Evolutionary conservation across 2,113 vertebrate genomes (phyloP).

Genomic region (Leptodactylus fuscus): DNA sequence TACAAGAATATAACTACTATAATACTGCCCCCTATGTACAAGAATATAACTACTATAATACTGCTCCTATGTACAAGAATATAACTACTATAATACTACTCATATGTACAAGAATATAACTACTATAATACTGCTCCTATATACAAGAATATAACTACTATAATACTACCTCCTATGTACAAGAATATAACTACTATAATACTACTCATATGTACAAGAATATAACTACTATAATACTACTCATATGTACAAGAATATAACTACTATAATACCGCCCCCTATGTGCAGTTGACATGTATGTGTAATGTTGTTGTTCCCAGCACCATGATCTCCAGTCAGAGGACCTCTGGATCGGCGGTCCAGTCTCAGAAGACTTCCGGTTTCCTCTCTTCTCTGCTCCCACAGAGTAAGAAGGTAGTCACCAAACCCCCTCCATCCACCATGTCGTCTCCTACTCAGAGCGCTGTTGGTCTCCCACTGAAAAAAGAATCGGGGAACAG

Average conservation of each 20-base stretch:
- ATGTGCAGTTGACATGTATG: not conserved
- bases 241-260: not conserved
- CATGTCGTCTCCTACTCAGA: slow-evolving; percentile 78
- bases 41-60: too few species aligned
- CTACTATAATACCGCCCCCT: not conserved
- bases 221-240: too few species aligned
- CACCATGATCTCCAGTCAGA: slow-evolving; percentile 89
- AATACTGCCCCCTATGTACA: not conserved
- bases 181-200: too few species aligned
- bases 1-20: slow-evolving; percentile 16
- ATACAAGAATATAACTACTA: slow-evolving; percentile 5
- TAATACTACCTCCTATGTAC: not conserved
- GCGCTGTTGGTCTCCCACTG: slow-evolving; percentile 63
- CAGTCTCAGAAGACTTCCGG: slow-evolving; percentile 83
- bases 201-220: too few species aligned
- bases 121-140: slow-evolving; percentile 6
- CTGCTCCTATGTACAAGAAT: too few species aligned
- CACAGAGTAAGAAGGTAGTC: slow-evolving; percentile 83
- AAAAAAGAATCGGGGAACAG: slow-evolving; percentile 79
- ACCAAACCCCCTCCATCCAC: slow-evolving; percentile 67
- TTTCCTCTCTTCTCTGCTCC: slow-evolving; percentile 90
- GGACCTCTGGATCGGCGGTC: slow-evolving; percentile 75
- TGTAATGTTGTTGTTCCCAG: slow-evolving; percentile 68
- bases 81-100: too few species aligned
- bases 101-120: not conserved